Percentiles rank a stretch among this genome's conserved stretches.
phyloP scores from a whole-genome alignment of 2,888 invertebrate genomes.

The Eueremaeus valkanovi region DNA sequence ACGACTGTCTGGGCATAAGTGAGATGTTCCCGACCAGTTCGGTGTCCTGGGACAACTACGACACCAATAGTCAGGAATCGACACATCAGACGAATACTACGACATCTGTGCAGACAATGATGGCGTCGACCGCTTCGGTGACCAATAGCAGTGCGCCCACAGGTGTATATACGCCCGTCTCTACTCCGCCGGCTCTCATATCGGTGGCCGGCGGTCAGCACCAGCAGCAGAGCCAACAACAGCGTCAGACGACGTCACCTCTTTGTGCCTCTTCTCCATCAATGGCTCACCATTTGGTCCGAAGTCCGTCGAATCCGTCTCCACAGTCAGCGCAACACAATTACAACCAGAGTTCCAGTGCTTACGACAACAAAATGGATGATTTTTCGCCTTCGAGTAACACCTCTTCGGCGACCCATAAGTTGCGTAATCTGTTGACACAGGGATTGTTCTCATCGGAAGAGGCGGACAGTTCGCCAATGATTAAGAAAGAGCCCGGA shows the following conservation, averaged over 20 bases:
- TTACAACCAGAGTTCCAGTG: not conserved
- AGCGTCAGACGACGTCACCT: not conserved
- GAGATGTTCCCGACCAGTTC: constrained; percentile 40
- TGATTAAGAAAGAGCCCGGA: constrained; percentile 17
- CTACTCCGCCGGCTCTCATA: constrained; percentile 3
- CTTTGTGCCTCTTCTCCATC: constrained; percentile 31
- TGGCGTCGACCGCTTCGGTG: not conserved
- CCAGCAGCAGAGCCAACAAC: not conserved
- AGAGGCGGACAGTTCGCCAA: constrained; percentile 11
- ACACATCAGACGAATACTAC: not conserved
- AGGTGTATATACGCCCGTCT: not conserved
- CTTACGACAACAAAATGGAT: not conserved
- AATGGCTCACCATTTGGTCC: constrained; percentile 19
- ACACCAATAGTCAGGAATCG: constrained; percentile 18
- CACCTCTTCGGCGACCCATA: constrained; percentile 37
- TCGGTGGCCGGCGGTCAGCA: not conserved
- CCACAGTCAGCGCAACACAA: constrained; percentile 23
- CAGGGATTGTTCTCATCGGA: constrained; percentile 44
- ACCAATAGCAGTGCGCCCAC: not conserved
- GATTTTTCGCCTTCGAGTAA: constrained; percentile 21
- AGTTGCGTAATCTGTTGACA: constrained; percentile 60
- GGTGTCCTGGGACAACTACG: constrained; percentile 15
- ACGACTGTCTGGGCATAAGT: constrained; percentile 37
- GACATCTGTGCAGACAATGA: not conserved
- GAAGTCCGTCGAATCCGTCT: constrained; percentile 35